Conservation (phyloP, 2,797 vertebrate genomes). For the Gobio occitaniae region DNA sequence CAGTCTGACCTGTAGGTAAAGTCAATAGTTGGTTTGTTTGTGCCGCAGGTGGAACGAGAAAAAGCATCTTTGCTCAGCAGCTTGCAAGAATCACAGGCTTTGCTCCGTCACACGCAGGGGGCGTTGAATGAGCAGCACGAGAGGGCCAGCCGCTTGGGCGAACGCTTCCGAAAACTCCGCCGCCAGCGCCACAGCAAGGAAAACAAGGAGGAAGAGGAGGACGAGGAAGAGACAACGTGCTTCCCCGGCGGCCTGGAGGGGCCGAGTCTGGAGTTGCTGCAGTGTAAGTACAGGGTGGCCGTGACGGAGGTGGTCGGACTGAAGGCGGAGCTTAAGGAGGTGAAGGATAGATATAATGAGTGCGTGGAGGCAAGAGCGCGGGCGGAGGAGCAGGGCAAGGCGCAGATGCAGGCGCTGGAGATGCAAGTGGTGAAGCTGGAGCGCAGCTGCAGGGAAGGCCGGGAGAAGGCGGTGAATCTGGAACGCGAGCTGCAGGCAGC, state of each 20-base stretch:
- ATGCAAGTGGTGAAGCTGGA: constrained; percentile 85
- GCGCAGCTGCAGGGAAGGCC: constrained; percentile 83
- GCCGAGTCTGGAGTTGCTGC: constrained; percentile 90
- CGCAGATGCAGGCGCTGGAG: constrained; percentile 82
- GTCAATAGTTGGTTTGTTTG: neutral
- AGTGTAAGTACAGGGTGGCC: constrained; percentile 94
- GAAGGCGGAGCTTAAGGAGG: constrained; percentile 89
- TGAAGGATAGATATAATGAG: constrained; percentile 88
- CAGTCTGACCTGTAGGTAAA: neutral
- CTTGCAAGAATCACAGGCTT: constrained; percentile 91
- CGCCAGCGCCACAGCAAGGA: constrained; percentile 80
- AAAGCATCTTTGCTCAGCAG: constrained; percentile 86
- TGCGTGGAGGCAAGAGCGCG: constrained; percentile 82
- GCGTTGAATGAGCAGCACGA: constrained; percentile 92
- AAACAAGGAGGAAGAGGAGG: constrained; percentile 69
- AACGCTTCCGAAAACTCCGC: constrained; percentile 83
- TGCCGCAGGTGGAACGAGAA: constrained; percentile 89
- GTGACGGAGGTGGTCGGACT: constrained; percentile 94
- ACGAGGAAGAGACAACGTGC: constrained; percentile 32
- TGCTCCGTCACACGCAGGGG: constrained; percentile 91
- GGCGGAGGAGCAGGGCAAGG: constrained; percentile 78
- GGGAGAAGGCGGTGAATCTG: constrained; percentile 83
- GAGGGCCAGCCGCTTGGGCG: constrained; percentile 84
- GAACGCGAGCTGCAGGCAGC: constrained; percentile 86
- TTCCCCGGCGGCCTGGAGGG: constrained; percentile 75